Conservation (phyloP, 1,140 invertebrate species). For the Pomacea maculata region DNA sequence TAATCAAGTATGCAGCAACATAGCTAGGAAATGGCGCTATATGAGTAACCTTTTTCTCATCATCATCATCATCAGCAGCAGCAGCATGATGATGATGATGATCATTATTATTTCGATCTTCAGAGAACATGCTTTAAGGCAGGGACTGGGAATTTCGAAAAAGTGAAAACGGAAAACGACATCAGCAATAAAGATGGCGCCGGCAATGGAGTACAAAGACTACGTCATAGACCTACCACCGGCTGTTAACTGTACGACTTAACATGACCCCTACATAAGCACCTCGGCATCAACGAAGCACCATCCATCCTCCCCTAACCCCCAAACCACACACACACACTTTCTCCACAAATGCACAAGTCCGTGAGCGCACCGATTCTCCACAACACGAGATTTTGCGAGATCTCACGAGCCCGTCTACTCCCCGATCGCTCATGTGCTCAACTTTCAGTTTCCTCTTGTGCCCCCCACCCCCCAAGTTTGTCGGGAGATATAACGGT, state of each 20-base stretch:
- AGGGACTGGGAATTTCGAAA: background rate
- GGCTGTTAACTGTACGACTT: too few species aligned
- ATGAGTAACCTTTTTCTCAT: background rate
- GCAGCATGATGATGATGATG: too few species aligned
- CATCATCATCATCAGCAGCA: background rate
- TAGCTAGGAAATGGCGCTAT: background rate
- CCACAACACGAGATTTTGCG: background rate
- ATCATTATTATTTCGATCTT: background rate
- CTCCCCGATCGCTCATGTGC: too few species aligned
- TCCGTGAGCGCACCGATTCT: background rate
- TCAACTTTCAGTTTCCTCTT: too few species aligned
- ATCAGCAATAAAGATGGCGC: too few species aligned
- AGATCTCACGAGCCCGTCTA: background rate
- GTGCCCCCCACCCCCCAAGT: too few species aligned
- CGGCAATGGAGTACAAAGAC: too few species aligned
- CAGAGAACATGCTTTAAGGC: background rate
- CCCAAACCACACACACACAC: conserved; percentile 1
- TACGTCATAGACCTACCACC: too few species aligned
- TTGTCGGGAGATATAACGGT: too few species aligned
- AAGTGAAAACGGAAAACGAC: background rate
- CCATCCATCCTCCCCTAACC: too few species aligned
- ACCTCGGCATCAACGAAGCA: too few species aligned
- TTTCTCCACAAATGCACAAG: background rate
- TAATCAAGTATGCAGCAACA: background rate
- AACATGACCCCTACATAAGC: too few species aligned